Base-by-base conservation (phyloP, 2,113 vertebrate genomes). In the Montifringilla adamsi region DNA sequence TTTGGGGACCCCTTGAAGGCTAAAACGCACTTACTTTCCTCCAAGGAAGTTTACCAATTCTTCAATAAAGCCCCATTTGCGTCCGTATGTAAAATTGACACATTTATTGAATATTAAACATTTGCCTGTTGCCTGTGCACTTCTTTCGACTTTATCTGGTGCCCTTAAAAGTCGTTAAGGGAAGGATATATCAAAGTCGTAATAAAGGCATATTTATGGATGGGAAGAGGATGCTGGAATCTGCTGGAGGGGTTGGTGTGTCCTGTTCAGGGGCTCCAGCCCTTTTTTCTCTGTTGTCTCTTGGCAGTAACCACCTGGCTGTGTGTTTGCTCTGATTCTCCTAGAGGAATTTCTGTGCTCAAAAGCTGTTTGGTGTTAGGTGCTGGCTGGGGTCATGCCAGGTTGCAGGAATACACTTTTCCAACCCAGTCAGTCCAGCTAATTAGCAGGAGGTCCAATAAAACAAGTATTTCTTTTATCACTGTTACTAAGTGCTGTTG, bases 31-130 rank as follows among this genome's bases (percentile, higher is more conserved):
- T 98, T 98, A 97, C 97, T 98, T 98, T 97, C 94, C 98, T 98
- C 97, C n/a, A 68, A 98, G 98, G 98, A 98, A 98, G 98, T 98
- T 98, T 98, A 98, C 98, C 98, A 98, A 97, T 98, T 98, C 97
- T 96, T 98, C 98, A 97, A 96, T 98, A 98, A 98, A 98, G 97
- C 94, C 97, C 98, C 97, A 97, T 98, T 98, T 98, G 97, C 95
- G 73, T 98, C 97, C 46, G 59, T 95, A 97, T 98, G 98, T 98
- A 98, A 98, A 98, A 98, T 97, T 97, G 98, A 98, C 98, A 98
- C 97, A 96, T 98, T 98, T 98, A 98, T 98, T 98, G 97, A 98
- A 98, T 98, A 98, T 98, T 98, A 98, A 98, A 94, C 97, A 97
- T 97, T 96, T 88, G 96, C 96, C 37, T 75, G 77, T 91, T 89